Evolutionary conservation across 2,113 vertebrate species (phyloP).

Genomic region (Hirundichthys speculiger): DNA sequence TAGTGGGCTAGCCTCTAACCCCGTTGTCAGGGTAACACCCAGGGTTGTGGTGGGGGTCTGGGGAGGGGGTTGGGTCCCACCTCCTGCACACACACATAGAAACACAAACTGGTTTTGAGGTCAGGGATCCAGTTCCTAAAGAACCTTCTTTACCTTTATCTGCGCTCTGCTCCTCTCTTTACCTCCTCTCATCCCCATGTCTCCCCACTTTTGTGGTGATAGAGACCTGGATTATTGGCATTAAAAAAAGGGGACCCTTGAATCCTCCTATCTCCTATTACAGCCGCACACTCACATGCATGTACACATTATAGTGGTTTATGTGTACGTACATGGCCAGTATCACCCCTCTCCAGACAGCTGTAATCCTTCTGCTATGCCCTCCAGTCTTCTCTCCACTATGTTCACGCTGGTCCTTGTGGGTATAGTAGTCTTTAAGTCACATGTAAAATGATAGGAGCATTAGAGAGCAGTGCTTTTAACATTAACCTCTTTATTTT

Average conservation of each 20-base stretch:
- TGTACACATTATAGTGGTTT: constrained; percentile 20
- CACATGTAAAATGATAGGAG: constrained; percentile 51
- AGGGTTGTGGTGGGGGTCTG: constrained; percentile 27
- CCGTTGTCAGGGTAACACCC: constrained; percentile 62
- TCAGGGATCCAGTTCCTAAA: constrained; percentile 49
- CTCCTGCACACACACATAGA: constrained; percentile 27
- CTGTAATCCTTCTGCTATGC: constrained; percentile 63
- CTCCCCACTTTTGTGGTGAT: constrained; percentile 23
- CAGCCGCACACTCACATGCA: constrained; percentile 29
- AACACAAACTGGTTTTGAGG: constrained; percentile 20
- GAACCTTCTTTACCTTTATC: constrained; percentile 46
- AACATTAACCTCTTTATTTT: constrained; percentile 36
- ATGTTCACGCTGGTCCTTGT: constrained; percentile 46
- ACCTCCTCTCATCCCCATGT: constrained; percentile 18
- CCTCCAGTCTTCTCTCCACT: constrained; percentile 52
- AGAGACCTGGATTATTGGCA: constrained; percentile 53
- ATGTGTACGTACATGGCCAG: constrained; percentile 24
- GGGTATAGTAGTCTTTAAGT: constrained; percentile 49
- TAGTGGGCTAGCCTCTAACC: constrained; percentile 59
- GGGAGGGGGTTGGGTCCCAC: neutral
- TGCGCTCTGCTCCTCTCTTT: constrained; percentile 24
- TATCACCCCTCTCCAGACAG: constrained; percentile 65
- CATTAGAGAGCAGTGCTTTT: constrained; percentile 22
- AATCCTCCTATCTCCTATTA: constrained; percentile 52
- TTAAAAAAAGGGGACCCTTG: constrained; percentile 27